Evolutionary conservation across 2,888 invertebrate genomes (phyloP).

Genomic region (Malachius bipustulatus): DNA sequence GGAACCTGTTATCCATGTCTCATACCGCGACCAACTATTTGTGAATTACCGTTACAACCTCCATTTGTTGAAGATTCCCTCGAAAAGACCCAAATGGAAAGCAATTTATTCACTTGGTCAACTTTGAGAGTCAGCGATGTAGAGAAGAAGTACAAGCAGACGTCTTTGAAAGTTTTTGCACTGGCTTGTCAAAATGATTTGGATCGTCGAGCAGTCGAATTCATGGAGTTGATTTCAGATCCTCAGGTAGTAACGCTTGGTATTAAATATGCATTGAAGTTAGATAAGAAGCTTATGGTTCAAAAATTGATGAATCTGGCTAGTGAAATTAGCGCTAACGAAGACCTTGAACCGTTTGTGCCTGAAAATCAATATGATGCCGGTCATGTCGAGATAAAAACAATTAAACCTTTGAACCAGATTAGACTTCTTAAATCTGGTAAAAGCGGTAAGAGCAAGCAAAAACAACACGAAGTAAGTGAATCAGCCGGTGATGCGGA

Average conservation of each 20-base stretch:
- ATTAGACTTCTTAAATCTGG: no score
- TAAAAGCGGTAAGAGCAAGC: no score
- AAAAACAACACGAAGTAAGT: no score
- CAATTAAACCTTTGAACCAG: no score
- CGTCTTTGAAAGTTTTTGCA: conserved; percentile 81
- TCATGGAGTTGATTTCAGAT: conserved; percentile 71
- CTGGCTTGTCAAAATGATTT: conserved; percentile 72
- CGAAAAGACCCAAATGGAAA: conserved; percentile 76
- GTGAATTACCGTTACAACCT: conserved; percentile 57
- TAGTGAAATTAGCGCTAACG: conserved; percentile 22
- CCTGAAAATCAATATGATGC: no score
- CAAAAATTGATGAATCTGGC: conserved; percentile 50
- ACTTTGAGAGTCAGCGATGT: conserved; percentile 49
- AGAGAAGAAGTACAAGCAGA: conserved; percentile 59
- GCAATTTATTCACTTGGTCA: conserved; percentile 53
- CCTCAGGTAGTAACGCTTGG: conserved; percentile 69
- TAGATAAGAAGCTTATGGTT: conserved; percentile 64
- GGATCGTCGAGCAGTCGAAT: conserved; percentile 76
- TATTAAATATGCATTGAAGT: conserved; percentile 75
- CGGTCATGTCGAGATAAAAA: no score
- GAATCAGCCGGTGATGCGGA: no score
- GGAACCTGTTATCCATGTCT: conserved; percentile 81
- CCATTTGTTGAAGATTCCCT: conserved; percentile 40
- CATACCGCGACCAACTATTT: conserved; percentile 71
- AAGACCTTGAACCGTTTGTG: no score